These are phyloP conservation scores for Myotis lucifugus DNA, from an alignment of 2,113 vertebrate species.

Conservation along the genomic window DNA sequence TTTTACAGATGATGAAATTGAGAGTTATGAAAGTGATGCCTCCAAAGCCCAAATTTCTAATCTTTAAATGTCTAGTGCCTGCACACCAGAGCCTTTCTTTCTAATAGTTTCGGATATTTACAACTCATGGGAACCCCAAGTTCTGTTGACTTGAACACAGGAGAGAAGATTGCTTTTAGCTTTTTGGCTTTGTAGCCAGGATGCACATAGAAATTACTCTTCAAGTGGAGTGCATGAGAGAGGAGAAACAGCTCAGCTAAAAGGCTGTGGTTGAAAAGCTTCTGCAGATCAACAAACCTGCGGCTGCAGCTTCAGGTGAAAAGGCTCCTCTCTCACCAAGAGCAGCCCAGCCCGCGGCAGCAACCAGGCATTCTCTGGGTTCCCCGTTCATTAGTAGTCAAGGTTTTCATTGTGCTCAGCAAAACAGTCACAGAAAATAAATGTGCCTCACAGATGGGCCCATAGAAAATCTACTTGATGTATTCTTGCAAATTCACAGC, in stretches of 20 bases:
- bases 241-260: not conserved
- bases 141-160: not conserved
- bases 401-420: conserved; percentile 79
- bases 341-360: not conserved
- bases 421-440: conserved; percentile 79
- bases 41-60: not conserved
- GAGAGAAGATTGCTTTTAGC: conserved; percentile 21
- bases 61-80: not conserved
- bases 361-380: conserved; percentile 12
- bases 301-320: conserved; percentile 8
- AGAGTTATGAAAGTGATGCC: not conserved
- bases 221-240: not conserved
- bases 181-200: not conserved
- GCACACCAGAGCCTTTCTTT: not conserved
- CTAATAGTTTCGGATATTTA: not conserved
- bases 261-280: conserved; percentile 23
- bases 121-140: not conserved
- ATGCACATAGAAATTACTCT: conserved; percentile 37
- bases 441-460: conserved; percentile 76
- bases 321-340: not conserved
- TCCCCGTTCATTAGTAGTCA: conserved; percentile 70
- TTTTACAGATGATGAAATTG: not conserved
- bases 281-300: not conserved
- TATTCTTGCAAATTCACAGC: conserved; percentile 76
- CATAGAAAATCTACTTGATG: conserved; percentile 79